Base-by-base conservation (phyloP, 1,140 invertebrate genomes). In the Aleiodes sp. region DNA sequence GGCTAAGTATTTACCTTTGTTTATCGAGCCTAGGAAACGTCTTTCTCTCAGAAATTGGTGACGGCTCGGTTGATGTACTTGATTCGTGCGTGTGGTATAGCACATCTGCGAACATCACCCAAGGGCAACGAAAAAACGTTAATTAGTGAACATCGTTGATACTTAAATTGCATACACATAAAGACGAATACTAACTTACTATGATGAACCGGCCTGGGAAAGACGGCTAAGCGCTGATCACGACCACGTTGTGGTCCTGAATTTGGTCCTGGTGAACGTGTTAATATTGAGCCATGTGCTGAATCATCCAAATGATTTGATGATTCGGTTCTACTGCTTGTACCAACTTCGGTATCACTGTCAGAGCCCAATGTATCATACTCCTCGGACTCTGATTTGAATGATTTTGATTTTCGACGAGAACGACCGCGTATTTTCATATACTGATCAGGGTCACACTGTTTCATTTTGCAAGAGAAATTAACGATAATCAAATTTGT, bases 291-390 rank as follows among this genome's bases (percentile, higher is more conserved):
- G 33, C 79, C 77, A 57, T 82, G 84, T 10, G 84, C 86, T 59
- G 84, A 82, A 67, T 88, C 87, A 70, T 88, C 87, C 67, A 88
- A 75, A 33, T 88, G 88, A 81, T 86, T 88, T 70, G 87, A 88
- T 73, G 87, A 87, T 79, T 89, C 88, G 69, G 87, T 84, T 82
- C 86, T 77, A 81, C 86, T 87, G 79, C 87, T 87, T 75, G 87
- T 87, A 76, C 86, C 87, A 77, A 87, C 84, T 80, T 87, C 87
- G 63, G 86, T 87, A 78, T 90, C 89, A 73, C 88, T 89, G 78
- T 90, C 89, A 71, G 88, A 89, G 76, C 88, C 89, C 70, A 89
- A 84, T 75, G 88, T 90, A 77, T 90, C 88, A 77, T 90, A 89
- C 76, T 90, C 89, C 77, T 90, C 89, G 66, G 88, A 90, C 83